These are phyloP conservation scores for Meles meles DNA, from an alignment of 2,113 vertebrate genomes.

Conservation along the genomic window DNA sequence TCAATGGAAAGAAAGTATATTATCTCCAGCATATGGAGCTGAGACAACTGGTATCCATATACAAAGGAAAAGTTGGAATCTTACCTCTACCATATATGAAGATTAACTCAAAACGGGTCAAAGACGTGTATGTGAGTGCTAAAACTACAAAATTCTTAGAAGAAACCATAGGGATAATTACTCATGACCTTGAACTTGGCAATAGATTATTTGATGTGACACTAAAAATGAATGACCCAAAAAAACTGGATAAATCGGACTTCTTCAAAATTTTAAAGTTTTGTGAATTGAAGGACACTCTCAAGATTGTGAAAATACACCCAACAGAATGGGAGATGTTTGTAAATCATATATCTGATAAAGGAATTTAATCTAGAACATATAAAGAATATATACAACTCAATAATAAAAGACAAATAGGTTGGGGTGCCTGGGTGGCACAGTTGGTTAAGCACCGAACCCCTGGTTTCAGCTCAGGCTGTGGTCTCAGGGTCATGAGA, in stretches of 20 bases:
- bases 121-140: background rate
- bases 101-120: background rate
- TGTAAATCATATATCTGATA: background rate
- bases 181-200: background rate
- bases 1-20: background rate
- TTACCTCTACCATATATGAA: background rate
- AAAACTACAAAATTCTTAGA: background rate
- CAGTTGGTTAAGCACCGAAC: background rate
- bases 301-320: background rate
- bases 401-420: background rate
- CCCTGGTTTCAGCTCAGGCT: background rate
- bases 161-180: background rate
- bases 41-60: background rate
- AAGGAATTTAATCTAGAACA: background rate
- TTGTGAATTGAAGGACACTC: background rate
- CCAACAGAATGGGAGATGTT: background rate
- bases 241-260: background rate
- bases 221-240: background rate
- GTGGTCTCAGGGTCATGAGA: background rate
- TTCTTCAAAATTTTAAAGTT: background rate
- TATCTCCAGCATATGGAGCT: background rate
- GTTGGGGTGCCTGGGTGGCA: background rate
- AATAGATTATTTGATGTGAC: background rate
- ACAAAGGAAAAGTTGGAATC: background rate
- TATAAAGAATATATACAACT: background rate